Conservation (phyloP, 2,113 vertebrate genomes). For the Semnopithecus entellus region DNA sequence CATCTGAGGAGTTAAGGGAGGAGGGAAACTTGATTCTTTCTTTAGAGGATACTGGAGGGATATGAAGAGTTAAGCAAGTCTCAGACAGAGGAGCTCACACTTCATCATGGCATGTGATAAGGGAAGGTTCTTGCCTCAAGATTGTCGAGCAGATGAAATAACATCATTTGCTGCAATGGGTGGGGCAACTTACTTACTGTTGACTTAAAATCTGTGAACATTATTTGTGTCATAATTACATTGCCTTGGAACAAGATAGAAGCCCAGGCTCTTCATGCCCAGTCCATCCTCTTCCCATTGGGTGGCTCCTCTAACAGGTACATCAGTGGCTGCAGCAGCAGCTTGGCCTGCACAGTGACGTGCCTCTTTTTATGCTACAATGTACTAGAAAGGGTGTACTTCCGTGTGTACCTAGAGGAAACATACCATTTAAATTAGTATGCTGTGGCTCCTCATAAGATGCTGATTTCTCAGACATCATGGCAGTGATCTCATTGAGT, state of each 20-base stretch:
- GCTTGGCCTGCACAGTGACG: not conserved
- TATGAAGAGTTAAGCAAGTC: not conserved
- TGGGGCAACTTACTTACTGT: not conserved
- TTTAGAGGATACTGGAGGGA: not conserved
- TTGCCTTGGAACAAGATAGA: not conserved
- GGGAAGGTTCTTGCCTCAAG: not conserved
- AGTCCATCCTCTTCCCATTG: not conserved
- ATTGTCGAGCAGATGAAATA: not conserved
- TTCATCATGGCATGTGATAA: not conserved
- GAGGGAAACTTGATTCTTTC: not conserved
- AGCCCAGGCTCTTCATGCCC: not conserved
- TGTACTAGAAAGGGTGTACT: not conserved
- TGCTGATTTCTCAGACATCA: not conserved
- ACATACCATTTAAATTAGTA: not conserved
- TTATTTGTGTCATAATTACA: not conserved
- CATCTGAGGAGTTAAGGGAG: not conserved
- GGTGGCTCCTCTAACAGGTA: not conserved
- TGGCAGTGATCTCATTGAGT: not conserved
- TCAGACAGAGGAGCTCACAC: not conserved
- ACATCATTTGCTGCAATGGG: not conserved
- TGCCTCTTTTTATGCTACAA: not conserved
- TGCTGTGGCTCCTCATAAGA: not conserved
- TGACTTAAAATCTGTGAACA: not conserved
- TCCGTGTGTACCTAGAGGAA: not conserved
- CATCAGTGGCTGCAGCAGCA: not conserved